A percentile compares a stretch with the other conserved stretches of the same genome.
These are phyloP conservation scores for Diarsia mendica DNA, from an alignment of 2,888 invertebrate genomes.

Conservation along the genomic window DNA sequence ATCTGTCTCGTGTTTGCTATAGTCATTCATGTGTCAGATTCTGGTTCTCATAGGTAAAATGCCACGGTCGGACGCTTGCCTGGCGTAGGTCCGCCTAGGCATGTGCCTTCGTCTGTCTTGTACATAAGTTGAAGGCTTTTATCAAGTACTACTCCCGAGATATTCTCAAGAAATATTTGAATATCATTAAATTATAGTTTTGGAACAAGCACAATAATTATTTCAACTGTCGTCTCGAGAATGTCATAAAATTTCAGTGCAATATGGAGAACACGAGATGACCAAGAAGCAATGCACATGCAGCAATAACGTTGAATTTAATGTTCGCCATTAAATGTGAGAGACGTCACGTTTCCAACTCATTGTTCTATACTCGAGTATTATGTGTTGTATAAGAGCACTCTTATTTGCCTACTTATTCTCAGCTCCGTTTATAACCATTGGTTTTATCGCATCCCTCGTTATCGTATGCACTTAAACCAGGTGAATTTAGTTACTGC, in stretches of 20 bases:
- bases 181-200: neutral
- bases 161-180: conserved; percentile 3
- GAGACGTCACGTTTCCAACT: conserved; percentile 31
- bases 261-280: conserved; percentile 26
- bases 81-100: conserved; percentile 17
- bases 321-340: conserved; percentile 36
- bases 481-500: conserved; percentile 40
- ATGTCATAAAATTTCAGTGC: neutral
- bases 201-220: too few relatives aligned
- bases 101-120: conserved; percentile 9
- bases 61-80: conserved; percentile 71
- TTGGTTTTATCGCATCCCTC: conserved; percentile 41
- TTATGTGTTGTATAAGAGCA: conserved; percentile 19
- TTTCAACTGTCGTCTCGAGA: conserved; percentile 3
- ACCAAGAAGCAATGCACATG: conserved; percentile 24
- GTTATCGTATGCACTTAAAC: conserved; percentile 54
- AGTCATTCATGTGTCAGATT: conserved; percentile 72
- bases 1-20: conserved; percentile 67
- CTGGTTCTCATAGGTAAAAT: conserved; percentile 74
- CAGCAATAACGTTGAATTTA: conserved; percentile 28
- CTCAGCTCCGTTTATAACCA: conserved; percentile 34
- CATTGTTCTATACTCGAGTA: conserved; percentile 40
- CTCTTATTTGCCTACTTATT: conserved; percentile 30
- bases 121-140: neutral
- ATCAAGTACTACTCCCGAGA: neutral